Conservation (phyloP, 53 echinoderm and acorn worm genomes). For the Antedon mediterranea region DNA sequence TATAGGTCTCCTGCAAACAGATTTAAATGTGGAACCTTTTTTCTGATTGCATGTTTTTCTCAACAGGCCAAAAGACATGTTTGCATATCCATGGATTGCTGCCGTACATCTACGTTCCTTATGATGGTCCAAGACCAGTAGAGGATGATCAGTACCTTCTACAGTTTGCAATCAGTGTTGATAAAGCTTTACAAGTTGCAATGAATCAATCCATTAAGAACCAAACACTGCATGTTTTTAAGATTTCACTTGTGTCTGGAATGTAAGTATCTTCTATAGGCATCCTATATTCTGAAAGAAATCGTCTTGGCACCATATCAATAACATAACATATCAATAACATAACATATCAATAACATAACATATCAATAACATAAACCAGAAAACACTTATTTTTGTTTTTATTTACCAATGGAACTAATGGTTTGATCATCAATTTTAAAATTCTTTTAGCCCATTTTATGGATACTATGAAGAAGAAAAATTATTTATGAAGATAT, state of each 20-base stretch:
- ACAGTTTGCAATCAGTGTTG: slow-evolving; percentile 77
- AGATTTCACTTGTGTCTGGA: slow-evolving; percentile 62
- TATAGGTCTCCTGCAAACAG: too few species aligned
- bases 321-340: too few species aligned
- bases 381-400: too few species aligned
- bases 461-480: slow-evolving; percentile 83
- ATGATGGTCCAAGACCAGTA: slow-evolving; percentile 40
- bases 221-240: slow-evolving; percentile 73
- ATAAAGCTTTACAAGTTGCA: slow-evolving; percentile 78
- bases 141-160: slow-evolving; percentile 39
- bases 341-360: too few species aligned
- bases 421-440: neutral
- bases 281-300: neutral
- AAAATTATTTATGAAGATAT: slow-evolving; percentile 75
- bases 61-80: slow-evolving; percentile 87
- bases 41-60: neutral
- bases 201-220: slow-evolving; percentile 45
- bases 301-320: too few species aligned
- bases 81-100: slow-evolving; percentile 91
- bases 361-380: too few species aligned
- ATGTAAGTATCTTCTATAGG: slow-evolving; percentile 41
- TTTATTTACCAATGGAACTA: too few species aligned
- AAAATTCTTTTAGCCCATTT: slow-evolving; percentile 48
- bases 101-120: slow-evolving; percentile 90
- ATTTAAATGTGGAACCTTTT: neutral